phyloP scores from a whole-genome alignment of 1,140 invertebrate species.

The Bombus ignitus region DNA sequence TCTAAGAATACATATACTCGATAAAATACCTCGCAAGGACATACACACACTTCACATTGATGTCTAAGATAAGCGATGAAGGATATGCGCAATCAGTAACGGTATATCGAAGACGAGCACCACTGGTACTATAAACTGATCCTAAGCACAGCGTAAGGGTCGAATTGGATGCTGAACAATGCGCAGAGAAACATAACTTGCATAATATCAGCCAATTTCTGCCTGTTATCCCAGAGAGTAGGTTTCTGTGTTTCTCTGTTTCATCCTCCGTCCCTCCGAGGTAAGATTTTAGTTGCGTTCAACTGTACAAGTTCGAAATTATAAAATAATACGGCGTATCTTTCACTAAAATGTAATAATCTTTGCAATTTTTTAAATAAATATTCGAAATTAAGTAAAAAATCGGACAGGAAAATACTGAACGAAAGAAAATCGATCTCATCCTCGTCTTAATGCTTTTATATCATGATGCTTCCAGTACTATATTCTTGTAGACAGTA shows the following conservation, averaged over 20 bases:
- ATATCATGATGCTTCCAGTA: neutral
- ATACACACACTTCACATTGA: too few relatives aligned
- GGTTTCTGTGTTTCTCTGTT: slow-evolving; percentile 35
- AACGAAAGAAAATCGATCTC: neutral
- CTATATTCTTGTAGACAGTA: too few relatives aligned
- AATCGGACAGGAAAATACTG: neutral
- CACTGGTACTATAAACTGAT: neutral
- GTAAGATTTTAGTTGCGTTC: neutral
- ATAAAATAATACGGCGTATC: neutral
- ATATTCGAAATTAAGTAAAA: neutral
- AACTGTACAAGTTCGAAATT: neutral
- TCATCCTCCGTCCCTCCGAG: neutral
- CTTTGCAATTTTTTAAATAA: neutral
- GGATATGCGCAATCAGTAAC: neutral
- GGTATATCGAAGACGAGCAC: neutral
- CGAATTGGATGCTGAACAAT: slow-evolving; percentile 42
- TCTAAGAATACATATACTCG: too few relatives aligned
- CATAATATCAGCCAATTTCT: slow-evolving; percentile 65
- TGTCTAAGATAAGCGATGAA: too few relatives aligned
- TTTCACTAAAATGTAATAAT: neutral
- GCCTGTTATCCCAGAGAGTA: slow-evolving; percentile 19
- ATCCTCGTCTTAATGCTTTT: too few relatives aligned
- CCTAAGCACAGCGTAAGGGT: neutral
- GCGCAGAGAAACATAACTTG: slow-evolving; percentile 63
- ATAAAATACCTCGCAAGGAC: neutral